A percentile compares a stretch with the other conserved stretches of the same genome.
Conservation (phyloP, 2,888 invertebrate genomes). For the Cepaea hortensis region DNA sequence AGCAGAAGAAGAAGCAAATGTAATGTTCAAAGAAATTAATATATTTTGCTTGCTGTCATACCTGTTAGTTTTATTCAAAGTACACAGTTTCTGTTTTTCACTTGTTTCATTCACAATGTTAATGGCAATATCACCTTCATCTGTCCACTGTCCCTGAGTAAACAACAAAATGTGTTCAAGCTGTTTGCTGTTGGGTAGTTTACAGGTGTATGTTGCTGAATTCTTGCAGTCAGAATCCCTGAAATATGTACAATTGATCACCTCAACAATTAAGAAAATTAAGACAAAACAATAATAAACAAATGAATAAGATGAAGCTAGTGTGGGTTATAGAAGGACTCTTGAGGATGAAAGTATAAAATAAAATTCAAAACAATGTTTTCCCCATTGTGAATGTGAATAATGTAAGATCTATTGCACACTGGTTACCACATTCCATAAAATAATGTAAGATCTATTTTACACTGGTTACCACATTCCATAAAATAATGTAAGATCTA, state of each 20-base stretch:
- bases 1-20: no score
- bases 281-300: background rate
- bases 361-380: no score
- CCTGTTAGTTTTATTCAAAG: constrained; percentile 28
- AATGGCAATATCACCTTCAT: constrained; percentile 18
- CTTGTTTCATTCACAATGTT: background rate
- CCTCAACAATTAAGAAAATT: background rate
- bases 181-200: background rate
- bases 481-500: no score
- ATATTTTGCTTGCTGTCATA: background rate
- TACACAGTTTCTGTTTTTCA: constrained; percentile 20
- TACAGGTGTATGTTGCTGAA: background rate
- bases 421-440: no score
- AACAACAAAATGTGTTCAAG: constrained; percentile 28
- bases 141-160: constrained; percentile 36
- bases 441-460: no score
- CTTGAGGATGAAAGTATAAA: no score
- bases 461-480: no score
- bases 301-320: background rate
- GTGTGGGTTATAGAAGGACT: no score
- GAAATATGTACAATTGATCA: background rate
- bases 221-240: background rate
- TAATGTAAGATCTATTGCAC: no score
- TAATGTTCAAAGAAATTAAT: no score
- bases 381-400: no score